A percentile compares a stretch with the other conserved stretches of the same genome.
Conservation (phyloP, 2,113 vertebrate species). For the Saguinus midas region DNA sequence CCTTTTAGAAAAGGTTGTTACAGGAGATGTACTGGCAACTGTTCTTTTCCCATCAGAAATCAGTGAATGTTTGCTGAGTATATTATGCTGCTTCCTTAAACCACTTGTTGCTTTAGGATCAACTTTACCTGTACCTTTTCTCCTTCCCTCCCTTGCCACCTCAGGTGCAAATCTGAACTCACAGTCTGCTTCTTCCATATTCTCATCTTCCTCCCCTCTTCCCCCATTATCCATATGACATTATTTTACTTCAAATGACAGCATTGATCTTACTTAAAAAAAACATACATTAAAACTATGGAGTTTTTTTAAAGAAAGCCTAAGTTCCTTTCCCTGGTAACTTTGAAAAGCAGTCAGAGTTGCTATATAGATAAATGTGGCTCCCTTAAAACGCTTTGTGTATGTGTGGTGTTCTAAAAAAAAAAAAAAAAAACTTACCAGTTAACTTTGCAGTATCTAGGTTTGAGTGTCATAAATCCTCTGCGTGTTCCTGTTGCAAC, state of each 20-base stretch:
- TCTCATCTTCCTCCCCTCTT: not conserved
- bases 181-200: constrained; percentile 49
- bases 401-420: constrained; percentile 45
- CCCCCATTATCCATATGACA: constrained; percentile 35
- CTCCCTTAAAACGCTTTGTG: constrained; percentile 63
- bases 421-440: not conserved
- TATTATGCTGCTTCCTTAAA: constrained; percentile 77
- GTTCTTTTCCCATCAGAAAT: constrained; percentile 73
- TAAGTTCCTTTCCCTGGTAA: constrained; percentile 70
- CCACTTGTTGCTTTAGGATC: constrained; percentile 70
- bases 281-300: constrained; percentile 60
- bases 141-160: constrained; percentile 31
- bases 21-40: constrained; percentile 75
- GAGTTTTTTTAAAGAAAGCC: constrained; percentile 42
- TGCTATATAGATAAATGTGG: constrained; percentile 52
- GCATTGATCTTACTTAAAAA: constrained; percentile 63
- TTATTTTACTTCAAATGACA: constrained; percentile 59
- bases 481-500: not conserved
- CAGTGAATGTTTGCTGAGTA: constrained; percentile 77
- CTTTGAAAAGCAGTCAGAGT: constrained; percentile 71
- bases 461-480: constrained; percentile 57
- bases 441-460: constrained; percentile 60
- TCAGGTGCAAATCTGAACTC: constrained; percentile 67
- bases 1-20: constrained; percentile 79
- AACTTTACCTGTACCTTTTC: constrained; percentile 36